These are phyloP conservation scores for Chymomyza amoena DNA, from an alignment of 2,888 invertebrate genomes.

Conservation along the genomic window DNA sequence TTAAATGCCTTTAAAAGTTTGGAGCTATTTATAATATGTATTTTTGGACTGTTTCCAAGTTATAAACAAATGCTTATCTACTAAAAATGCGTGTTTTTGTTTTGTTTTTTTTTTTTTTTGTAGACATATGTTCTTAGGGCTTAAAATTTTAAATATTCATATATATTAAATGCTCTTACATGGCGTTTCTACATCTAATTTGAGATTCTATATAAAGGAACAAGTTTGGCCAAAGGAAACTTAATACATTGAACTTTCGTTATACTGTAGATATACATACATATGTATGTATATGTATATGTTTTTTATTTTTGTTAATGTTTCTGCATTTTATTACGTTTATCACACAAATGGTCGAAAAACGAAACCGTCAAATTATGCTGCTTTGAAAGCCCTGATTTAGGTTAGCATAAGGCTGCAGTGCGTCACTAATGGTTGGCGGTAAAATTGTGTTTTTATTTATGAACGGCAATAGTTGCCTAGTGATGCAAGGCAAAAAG, in stretches of 20 bases:
- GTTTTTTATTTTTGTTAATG: conserved; percentile 22
- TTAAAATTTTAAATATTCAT: not conserved
- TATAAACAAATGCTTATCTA: not conserved
- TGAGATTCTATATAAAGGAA: conserved; percentile 47
- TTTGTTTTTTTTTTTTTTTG: too few species aligned
- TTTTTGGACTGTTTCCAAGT: not conserved
- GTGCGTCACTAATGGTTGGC: conserved; percentile 11
- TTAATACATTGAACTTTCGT: conserved; percentile 57
- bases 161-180: not conserved
- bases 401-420: conserved; percentile 43
- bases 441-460: not conserved
- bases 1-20: not conserved
- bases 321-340: conserved; percentile 51
- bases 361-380: conserved; percentile 45
- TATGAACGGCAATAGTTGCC: too few species aligned
- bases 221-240: conserved; percentile 67
- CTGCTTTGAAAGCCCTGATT: conserved; percentile 9
- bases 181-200: not conserved
- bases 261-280: conserved; percentile 27
- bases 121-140: not conserved
- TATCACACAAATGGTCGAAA: conserved; percentile 69
- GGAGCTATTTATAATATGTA: not conserved
- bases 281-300: too few species aligned
- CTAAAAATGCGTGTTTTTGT: not conserved
- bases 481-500: not conserved